Conservation (phyloP, 1,140 invertebrate species). For the Pseudomyrmex flavicornis region DNA sequence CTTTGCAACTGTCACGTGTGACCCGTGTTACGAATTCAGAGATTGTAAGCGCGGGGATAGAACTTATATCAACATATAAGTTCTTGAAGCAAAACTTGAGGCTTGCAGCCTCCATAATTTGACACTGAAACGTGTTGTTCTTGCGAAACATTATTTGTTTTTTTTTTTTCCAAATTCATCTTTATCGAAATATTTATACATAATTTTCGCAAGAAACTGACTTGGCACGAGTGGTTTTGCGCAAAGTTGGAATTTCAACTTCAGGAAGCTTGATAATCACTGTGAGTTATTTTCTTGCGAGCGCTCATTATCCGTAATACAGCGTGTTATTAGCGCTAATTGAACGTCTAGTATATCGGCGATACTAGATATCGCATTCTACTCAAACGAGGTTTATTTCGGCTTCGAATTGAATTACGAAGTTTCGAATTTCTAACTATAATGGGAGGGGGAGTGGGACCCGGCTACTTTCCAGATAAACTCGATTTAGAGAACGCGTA, state of each 20-base stretch:
- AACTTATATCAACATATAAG: constrained; percentile 1
- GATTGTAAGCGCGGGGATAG: constrained; percentile 26
- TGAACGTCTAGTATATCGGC: neutral
- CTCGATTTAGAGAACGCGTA: constrained; percentile 54
- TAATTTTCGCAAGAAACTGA: neutral
- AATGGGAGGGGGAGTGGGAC: constrained; percentile 20
- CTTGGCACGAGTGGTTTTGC: neutral
- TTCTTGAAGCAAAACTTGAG: neutral
- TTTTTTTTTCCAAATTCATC: neutral
- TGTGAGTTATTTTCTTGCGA: no score
- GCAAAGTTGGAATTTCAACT: neutral
- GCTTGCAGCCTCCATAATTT: constrained; percentile 26
- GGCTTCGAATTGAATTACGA: constrained; percentile 41
- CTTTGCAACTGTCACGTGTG: constrained; percentile 64
- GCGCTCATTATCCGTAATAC: neutral
- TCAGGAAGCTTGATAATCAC: no score
- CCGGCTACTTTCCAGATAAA: constrained; percentile 55
- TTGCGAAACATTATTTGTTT: no score
- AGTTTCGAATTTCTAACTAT: constrained; percentile 61
- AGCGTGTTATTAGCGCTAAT: neutral
- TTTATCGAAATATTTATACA: neutral
- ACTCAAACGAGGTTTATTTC: constrained; percentile 49
- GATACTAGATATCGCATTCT: constrained; percentile 43
- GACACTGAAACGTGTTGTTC: neutral
- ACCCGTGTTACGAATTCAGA: constrained; percentile 64